Conservation (phyloP, 2,888 invertebrate species). For the Deladenus siricidicola region DNA sequence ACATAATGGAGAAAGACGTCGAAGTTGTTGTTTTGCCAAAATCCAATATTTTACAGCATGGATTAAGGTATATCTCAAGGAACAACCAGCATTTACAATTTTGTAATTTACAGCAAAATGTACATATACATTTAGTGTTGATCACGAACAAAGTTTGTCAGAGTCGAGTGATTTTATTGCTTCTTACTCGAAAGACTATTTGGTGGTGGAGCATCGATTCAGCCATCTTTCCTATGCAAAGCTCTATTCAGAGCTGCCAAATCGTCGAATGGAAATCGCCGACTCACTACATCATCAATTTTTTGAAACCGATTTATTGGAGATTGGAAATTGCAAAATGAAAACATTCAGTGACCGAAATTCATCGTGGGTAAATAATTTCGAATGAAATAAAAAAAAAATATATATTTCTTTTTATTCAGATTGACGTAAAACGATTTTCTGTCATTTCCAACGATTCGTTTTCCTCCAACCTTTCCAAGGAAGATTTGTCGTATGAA, state of each 20-base stretch:
- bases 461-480: slow-evolving; percentile 5
- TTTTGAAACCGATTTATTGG: slow-evolving; percentile 12
- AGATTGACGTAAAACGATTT: slow-evolving; percentile 16
- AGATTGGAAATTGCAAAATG: no score
- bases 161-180: slow-evolving; percentile 26
- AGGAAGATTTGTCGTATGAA: slow-evolving; percentile 11
- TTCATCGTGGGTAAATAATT: no score
- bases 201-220: slow-evolving; percentile 27
- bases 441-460: slow-evolving; percentile 16
- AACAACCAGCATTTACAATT: slow-evolving; percentile 6
- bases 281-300: slow-evolving; percentile 10
- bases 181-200: slow-evolving; percentile 23
- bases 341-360: neutral
- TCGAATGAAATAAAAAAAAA: neutral
- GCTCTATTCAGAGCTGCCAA: slow-evolving; percentile 2
- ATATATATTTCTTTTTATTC: neutral
- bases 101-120: slow-evolving; percentile 4
- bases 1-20: slow-evolving; percentile 31
- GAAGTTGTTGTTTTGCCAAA: slow-evolving; percentile 14
- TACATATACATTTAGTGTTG: slow-evolving; percentile 14
- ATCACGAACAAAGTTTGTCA: slow-evolving; percentile 22
- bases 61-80: no score
- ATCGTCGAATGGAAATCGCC: slow-evolving; percentile 10
- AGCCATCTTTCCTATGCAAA: slow-evolving; percentile 19
- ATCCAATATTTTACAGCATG: no score